These are phyloP conservation scores for Psophia crepitans DNA, from an alignment of 2,113 vertebrate genomes.

Conservation along the genomic window DNA sequence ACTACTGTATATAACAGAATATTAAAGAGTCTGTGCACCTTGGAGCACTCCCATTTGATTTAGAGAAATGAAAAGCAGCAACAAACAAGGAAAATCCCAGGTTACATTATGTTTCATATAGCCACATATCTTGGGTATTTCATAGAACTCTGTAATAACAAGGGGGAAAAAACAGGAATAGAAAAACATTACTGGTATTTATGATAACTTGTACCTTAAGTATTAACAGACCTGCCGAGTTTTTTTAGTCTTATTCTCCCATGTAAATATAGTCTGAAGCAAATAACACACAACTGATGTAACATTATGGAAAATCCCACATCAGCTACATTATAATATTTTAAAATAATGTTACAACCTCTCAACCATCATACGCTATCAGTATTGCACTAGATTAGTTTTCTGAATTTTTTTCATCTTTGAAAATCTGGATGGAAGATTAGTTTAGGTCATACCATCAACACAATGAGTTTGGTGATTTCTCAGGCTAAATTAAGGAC, in stretches of 20 bases:
- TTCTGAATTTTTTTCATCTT: slow-evolving; percentile 34
- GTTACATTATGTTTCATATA: background rate
- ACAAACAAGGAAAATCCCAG: background rate
- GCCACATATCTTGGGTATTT: background rate
- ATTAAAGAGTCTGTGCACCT: background rate
- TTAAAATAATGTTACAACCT: slow-evolving; percentile 33
- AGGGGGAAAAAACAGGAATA: background rate
- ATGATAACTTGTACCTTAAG: slow-evolving; percentile 1
- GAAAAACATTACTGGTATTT: slow-evolving; percentile 5
- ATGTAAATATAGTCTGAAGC: slow-evolving; percentile 10
- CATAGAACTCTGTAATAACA: background rate
- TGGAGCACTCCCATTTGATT: background rate
- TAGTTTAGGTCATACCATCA: slow-evolving; percentile 45
- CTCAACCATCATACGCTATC: slow-evolving; percentile 28
- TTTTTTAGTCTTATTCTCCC: background rate
- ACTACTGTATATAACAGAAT: background rate
- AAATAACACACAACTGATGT: slow-evolving; percentile 31
- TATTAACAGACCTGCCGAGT: background rate
- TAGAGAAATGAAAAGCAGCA: background rate
- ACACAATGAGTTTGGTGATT: slow-evolving; percentile 23
- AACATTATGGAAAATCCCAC: slow-evolving; percentile 18
- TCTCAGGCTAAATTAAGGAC: slow-evolving; percentile 41
- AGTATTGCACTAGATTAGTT: slow-evolving; percentile 44
- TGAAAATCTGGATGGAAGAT: slow-evolving; percentile 33
- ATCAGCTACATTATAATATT: slow-evolving; percentile 49